These are phyloP conservation scores for Sinopyrophorus schimmeli DNA, from an alignment of 2,888 invertebrate genomes.

Conservation along the genomic window DNA sequence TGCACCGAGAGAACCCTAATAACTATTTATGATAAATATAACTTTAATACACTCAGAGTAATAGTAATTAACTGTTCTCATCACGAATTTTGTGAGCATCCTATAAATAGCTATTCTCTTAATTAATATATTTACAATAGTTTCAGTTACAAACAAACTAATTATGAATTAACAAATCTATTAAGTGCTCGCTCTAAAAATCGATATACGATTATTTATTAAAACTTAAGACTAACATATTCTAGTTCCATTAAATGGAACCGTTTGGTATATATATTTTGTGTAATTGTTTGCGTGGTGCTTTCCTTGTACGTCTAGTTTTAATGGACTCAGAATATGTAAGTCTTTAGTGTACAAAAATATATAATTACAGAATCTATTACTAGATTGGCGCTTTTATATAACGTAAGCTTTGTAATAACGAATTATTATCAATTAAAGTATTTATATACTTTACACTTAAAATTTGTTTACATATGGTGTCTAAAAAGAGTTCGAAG, in stretches of 20 bases:
- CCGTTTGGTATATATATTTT: no score
- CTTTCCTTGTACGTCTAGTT: no score
- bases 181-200: no score
- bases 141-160: conserved; percentile 20
- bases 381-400: conserved; percentile 9
- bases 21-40: conserved; percentile 31
- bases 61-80: conserved; percentile 31
- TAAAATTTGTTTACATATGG: conserved; percentile 2
- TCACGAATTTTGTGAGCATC: conserved; percentile 46
- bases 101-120: conserved; percentile 34
- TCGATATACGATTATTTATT: no score
- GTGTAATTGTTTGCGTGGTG: no score
- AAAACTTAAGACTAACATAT: no score
- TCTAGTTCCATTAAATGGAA: no score
- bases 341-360: conserved; percentile 12
- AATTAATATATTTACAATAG: conserved; percentile 41
- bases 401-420: conserved; percentile 5
- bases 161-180: no score
- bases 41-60: conserved; percentile 25
- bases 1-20: conserved; percentile 44
- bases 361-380: conserved; percentile 11
- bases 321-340: no score
- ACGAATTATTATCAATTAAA: no score
- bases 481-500: background rate
- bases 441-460: no score